Evolutionary conservation across 2,888 invertebrate genomes (phyloP).

Genomic region (Mythimna lalbum): DNA sequence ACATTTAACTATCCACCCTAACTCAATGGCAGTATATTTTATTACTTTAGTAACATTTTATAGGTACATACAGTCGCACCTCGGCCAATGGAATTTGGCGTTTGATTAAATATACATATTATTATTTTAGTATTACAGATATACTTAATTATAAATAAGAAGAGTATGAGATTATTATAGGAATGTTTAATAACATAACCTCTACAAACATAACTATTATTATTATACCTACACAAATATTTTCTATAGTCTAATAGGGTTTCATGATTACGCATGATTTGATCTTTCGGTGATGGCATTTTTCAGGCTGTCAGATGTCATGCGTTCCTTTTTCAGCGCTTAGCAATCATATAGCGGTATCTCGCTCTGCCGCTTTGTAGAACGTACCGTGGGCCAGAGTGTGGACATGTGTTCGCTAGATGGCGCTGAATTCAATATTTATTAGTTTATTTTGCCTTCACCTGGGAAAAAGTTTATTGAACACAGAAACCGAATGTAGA

Average conservation of each 20-base stretch:
- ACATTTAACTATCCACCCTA: constrained; percentile 45
- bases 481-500: constrained; percentile 14
- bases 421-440: too few relatives aligned
- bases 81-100: constrained; percentile 27
- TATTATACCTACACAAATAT: not conserved
- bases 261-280: not conserved
- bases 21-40: constrained; percentile 59
- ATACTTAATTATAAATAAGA: constrained; percentile 6
- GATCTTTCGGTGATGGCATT: not conserved
- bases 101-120: constrained; percentile 5
- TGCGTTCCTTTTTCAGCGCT: constrained; percentile 3
- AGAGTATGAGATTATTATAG: constrained; percentile 29
- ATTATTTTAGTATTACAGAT: not conserved
- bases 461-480: not conserved
- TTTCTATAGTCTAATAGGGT: too few relatives aligned
- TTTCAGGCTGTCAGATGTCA: constrained; percentile 5
- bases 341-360: not conserved
- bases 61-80: constrained; percentile 41
- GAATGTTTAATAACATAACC: constrained; percentile 27
- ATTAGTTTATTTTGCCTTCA: too few relatives aligned
- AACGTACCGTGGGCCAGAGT: not conserved
- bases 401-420: too few relatives aligned
- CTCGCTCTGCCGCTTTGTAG: not conserved
- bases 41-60: constrained; percentile 33
- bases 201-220: constrained; percentile 3